Evolutionary conservation across 2,888 invertebrate genomes (phyloP), one percentile per base, ranked within the genome.

Genomic region (Nymphalis polychloros): DNA sequence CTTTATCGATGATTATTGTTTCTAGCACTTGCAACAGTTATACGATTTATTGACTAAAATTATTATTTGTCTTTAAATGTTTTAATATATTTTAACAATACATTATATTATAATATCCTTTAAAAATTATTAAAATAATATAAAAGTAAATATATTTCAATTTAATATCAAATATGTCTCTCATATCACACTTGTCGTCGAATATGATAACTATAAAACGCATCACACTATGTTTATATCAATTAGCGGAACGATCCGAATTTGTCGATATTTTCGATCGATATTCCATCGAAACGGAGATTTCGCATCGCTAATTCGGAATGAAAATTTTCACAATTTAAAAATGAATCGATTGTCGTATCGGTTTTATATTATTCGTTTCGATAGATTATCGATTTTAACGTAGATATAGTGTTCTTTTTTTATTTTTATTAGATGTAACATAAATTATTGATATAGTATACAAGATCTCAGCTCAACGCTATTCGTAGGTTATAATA

Each of bases 401-500:
- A 73, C 35, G 64, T 74, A 76, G 72, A 67, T 67, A 74, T 78
- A 79, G 78, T 55, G 63, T 77, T 59, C 63, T 53, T 27, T 31
- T 31, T 31, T 31, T 27, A 2, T 4, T 27, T 27, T 76, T 72
- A 72, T 62, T 77, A 78, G 74, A 69, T 72, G 72, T 69, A 81
- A 81, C 78, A 79, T 84, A 80, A 81, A 82, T 85, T 84, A 84
- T 80, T 82, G 77, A 83, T 79, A 84, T 87, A 87, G 82, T 76
- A 86, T 87, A 88, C 87, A 86, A 91, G 92, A 92, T 92, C 92
- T 92, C 92, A 91, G 92, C 92, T 92, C 92, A 92, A 92, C 83
- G 89, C 90, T 91, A 91, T 81, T 77, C 81, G 81, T 89, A 90
- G 89, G 87, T 81, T 89, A 86, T 80, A 72, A 41, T 75, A 31